These are phyloP conservation scores for Dicrostonyx torquatus DNA, from an alignment of 2,797 vertebrate genomes.

Conservation along the genomic window DNA sequence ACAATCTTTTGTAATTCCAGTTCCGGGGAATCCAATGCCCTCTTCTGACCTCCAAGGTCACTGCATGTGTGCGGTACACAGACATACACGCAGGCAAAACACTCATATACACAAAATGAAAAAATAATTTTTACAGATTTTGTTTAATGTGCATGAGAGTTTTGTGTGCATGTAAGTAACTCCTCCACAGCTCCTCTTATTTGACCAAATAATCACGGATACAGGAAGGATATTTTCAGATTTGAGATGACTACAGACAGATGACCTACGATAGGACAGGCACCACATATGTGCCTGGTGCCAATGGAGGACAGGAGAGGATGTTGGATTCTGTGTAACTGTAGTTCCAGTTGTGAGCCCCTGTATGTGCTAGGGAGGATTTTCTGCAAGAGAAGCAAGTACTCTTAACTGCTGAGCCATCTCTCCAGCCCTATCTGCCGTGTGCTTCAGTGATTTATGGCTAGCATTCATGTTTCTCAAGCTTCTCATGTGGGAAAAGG, in stretches of 20 bases:
- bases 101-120: background rate
- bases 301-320: background rate
- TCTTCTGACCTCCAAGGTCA: background rate
- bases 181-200: background rate
- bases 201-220: background rate
- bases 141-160: background rate
- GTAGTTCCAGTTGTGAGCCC: background rate
- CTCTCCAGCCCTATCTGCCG: background rate
- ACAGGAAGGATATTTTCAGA: background rate
- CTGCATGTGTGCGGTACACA: background rate
- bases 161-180: background rate
- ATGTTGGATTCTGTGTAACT: background rate
- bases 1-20: background rate
- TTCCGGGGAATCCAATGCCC: background rate
- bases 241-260: background rate
- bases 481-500: background rate
- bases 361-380: background rate
- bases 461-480: background rate
- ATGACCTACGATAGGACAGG: background rate
- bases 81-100: background rate
- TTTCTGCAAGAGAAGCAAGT: background rate
- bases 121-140: background rate
- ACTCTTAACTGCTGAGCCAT: background rate
- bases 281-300: background rate
- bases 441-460: background rate